Base-by-base conservation (phyloP, 2,797 vertebrate species). In the Gymnoscopelus braueri region DNA sequence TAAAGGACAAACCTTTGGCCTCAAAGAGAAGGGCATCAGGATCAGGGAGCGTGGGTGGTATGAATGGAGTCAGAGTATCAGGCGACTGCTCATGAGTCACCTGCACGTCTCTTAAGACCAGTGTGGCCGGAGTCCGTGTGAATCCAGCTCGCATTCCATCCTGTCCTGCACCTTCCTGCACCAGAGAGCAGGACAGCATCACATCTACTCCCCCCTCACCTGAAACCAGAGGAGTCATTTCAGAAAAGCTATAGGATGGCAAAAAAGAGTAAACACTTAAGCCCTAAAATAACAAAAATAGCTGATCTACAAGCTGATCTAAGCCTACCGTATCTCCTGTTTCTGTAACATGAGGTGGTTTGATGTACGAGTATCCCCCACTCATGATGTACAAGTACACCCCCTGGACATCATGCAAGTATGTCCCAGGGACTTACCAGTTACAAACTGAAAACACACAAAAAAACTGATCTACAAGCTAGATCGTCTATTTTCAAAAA, bases 161-260 rank as follows among this genome's bases (percentile, higher is more conserved):
- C 26, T 29, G 57, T 8, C 82, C 90, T 0, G 44, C 72, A 4
- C 89, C 88, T 23, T 95, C 94, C 75, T 93, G 91, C 71, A 92
- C 90, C 72, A 95, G 80, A 59, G 80, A 59, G 65, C 95, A 96
- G 71, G 94, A 90, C 39, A 96, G 80, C 7, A 96, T 89, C 39
- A 96, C 84, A 32, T 96, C 95, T 29, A 91, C 88, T 8, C 84
- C 83, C 0, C 75, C 79, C 47, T 88, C 79, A 71, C 75, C 92
- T 92, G 63, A 66, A 29, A 58, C 2, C 64, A 15, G 62, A 58
- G n/a, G 2, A 4, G 4, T 23, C 5, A 29, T 14, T 26, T 15
- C 2, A 62, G 4, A 65, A 29, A 29, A 39, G 7, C 2, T 6
- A 58, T 19, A 19, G 19, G 19, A 19, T 19, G 19, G 19, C 19